phyloP scores from a whole-genome alignment of 2,888 invertebrate species.

The Elysia crispata region DNA sequence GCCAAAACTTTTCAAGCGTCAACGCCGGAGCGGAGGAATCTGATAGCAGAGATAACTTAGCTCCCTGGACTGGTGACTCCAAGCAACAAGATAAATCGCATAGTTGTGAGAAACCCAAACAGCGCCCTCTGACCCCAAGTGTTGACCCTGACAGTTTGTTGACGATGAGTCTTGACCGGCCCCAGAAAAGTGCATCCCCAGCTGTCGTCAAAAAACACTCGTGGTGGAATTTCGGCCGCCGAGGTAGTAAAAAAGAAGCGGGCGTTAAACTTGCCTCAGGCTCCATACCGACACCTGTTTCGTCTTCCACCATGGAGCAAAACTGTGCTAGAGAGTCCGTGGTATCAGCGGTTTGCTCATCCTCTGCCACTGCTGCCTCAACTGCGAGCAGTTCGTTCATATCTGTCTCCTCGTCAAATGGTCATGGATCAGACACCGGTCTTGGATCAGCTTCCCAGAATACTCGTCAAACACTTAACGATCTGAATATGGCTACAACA shows the following conservation, averaged over 20 bases:
- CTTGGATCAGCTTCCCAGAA: too few species aligned
- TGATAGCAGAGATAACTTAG: neutral
- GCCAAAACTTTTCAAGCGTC: too few species aligned
- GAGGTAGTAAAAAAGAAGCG: too few species aligned
- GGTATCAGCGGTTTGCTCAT: too few species aligned
- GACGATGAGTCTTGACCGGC: neutral
- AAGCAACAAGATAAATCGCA: neutral
- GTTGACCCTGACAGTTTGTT: too few species aligned
- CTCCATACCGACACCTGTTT: too few species aligned
- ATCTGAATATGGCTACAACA: conserved; percentile 13
- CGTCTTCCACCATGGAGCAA: too few species aligned
- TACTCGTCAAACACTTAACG: conserved; percentile 14
- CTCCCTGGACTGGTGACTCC: neutral
- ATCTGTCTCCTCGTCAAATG: too few species aligned
- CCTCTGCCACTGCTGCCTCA: neutral
- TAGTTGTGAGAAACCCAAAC: neutral
- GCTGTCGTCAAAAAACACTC: neutral
- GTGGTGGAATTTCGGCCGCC: neutral
- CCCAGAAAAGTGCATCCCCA: neutral
- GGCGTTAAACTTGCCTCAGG: too few species aligned
- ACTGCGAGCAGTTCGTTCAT: neutral
- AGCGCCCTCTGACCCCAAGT: conserved; percentile 38
- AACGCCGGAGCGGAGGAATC: neutral
- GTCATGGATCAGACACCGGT: too few species aligned
- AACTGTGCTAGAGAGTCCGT: too few species aligned